phyloP scores from a whole-genome alignment of 2,888 invertebrate species.

The Dastarcus helophoroides region DNA sequence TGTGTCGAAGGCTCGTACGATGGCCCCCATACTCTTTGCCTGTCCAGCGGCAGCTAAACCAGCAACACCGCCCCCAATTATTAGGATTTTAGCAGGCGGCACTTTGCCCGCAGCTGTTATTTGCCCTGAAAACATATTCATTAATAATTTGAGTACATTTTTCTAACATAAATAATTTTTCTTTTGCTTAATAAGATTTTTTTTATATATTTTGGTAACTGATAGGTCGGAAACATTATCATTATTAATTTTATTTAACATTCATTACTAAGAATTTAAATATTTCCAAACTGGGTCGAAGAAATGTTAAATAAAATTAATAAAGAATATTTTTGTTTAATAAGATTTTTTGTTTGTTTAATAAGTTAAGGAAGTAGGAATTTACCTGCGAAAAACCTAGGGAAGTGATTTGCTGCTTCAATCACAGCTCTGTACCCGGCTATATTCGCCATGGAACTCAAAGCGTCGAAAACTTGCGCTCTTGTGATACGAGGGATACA shows the following conservation, averaged over 20 bases:
- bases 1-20: conserved; percentile 81
- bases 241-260: too few relatives aligned
- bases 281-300: too few relatives aligned
- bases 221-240: too few relatives aligned
- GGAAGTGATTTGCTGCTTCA: conserved; percentile 80
- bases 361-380: too few relatives aligned
- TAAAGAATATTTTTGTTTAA: too few relatives aligned
- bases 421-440: conserved; percentile 80
- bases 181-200: too few relatives aligned
- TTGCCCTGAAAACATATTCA: conserved; percentile 60
- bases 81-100: conserved; percentile 77
- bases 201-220: too few relatives aligned
- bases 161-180: too few relatives aligned
- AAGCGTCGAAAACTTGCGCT: conserved; percentile 82
- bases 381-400: conserved; percentile 80
- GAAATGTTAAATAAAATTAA: too few relatives aligned
- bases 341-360: too few relatives aligned
- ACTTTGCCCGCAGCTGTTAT: conserved; percentile 85
- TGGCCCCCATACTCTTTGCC: conserved; percentile 80
- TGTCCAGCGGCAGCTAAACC: conserved; percentile 78
- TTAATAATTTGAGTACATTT: too few relatives aligned
- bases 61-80: conserved; percentile 84
- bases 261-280: too few relatives aligned
- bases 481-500: conserved; percentile 78
- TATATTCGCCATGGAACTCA: conserved; percentile 87